Percentiles rank a stretch among this genome's conserved stretches.
These are phyloP conservation scores for Dichetophora obliterata DNA, from an alignment of 2,888 invertebrate genomes.

Conservation along the genomic window DNA sequence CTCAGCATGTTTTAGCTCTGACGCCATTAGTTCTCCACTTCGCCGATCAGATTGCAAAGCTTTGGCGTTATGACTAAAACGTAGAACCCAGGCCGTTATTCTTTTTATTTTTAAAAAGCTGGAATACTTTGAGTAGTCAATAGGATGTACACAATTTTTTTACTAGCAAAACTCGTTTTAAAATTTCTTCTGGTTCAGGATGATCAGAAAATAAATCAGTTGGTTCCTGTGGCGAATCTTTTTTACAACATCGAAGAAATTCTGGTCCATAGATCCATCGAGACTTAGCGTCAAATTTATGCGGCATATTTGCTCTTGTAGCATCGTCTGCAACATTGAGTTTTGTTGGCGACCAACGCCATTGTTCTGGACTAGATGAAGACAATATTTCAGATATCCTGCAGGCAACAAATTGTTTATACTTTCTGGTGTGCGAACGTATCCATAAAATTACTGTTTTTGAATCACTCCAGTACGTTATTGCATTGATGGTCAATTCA, in stretches of 20 bases:
- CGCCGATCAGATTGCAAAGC: background rate
- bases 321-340: no score
- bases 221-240: background rate
- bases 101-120: background rate
- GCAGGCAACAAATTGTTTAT: no score
- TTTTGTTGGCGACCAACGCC: no score
- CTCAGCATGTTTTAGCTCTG: background rate
- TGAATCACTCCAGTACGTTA: no score
- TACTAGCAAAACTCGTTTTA: background rate
- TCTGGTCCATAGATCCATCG: background rate
- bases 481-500: background rate
- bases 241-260: background rate
- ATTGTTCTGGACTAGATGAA: no score
- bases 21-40: background rate
- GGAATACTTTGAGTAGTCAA: no score
- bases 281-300: slow-evolving; percentile 25
- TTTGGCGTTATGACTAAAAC: background rate
- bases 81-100: background rate
- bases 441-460: no score
- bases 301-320: no score
- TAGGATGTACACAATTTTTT: background rate
- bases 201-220: background rate
- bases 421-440: no score
- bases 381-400: no score
- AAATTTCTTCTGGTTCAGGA: background rate